Conservation (phyloP, 2,888 invertebrate species). For the Heliconius ethilla region DNA sequence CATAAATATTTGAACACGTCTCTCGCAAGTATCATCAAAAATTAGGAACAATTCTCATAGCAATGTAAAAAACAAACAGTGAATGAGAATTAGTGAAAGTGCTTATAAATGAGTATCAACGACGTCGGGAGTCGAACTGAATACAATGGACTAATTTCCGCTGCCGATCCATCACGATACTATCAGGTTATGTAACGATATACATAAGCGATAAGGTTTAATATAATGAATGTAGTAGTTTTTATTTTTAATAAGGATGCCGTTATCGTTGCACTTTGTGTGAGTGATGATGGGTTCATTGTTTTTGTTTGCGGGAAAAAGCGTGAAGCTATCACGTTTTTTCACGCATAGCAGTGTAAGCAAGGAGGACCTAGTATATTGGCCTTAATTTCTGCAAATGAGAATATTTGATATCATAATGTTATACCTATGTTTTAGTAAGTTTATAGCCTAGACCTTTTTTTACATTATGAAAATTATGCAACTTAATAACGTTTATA, state of each 20-base stretch:
- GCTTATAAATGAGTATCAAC: conserved; percentile 43
- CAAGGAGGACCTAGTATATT: neutral
- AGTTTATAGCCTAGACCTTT: neutral
- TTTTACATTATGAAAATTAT: neutral
- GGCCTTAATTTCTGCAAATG: no score
- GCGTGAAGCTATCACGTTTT: neutral
- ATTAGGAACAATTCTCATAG: conserved; percentile 26
- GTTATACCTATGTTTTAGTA: no score
- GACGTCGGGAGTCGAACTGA: conserved; percentile 46
- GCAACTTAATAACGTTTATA: neutral
- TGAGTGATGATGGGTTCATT: neutral
- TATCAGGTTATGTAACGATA: conserved; percentile 44
- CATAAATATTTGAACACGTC: neutral
- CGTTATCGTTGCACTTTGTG: neutral
- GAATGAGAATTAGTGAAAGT: conserved; percentile 49
- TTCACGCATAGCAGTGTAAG: no score
- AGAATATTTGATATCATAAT: no score
- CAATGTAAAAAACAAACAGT: conserved; percentile 35
- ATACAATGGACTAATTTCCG: conserved; percentile 52
- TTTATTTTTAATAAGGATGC: neutral
- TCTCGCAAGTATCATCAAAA: neutral
- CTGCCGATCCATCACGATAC: conserved; percentile 41
- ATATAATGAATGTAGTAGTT: conserved; percentile 10
- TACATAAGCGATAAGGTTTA: conserved; percentile 5
- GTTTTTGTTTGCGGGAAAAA: neutral